These are phyloP conservation scores for Noturus placidus DNA, from an alignment of 2,113 vertebrate species.

Conservation along the genomic window DNA sequence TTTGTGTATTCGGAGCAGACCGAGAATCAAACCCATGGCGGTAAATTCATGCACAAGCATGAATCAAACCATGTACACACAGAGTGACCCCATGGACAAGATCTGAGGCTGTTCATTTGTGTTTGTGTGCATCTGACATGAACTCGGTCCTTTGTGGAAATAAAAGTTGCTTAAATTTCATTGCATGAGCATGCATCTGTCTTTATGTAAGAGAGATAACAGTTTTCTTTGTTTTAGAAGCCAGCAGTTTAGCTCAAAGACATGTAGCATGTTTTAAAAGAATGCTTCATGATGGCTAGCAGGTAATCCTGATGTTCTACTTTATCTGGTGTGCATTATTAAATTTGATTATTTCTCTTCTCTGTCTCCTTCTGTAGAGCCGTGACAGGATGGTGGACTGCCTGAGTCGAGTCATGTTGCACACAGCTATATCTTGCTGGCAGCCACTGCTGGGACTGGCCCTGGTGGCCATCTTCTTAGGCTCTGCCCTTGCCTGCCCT, in stretches of 20 bases:
- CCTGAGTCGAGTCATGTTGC: slow-evolving; percentile 95
- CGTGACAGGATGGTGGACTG: slow-evolving; percentile 84
- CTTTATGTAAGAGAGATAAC: background rate
- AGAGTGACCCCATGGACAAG: slow-evolving; percentile 20
- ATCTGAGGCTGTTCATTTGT: slow-evolving; percentile 32
- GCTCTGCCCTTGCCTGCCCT: slow-evolving; percentile 85
- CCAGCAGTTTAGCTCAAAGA: background rate
- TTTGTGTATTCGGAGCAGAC: background rate
- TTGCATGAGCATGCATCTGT: background rate
- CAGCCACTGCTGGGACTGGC: slow-evolving; percentile 91
- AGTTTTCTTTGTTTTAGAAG: background rate
- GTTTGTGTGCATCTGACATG: background rate
- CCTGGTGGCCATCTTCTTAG: slow-evolving; percentile 84
- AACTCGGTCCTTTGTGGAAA: slow-evolving; percentile 4
- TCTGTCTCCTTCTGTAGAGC: slow-evolving; percentile 70
- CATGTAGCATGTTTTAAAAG: background rate
- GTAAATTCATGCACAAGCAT: slow-evolving; percentile 41
- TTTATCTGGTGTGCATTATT: background rate
- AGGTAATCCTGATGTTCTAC: background rate
- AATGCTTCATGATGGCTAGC: background rate
- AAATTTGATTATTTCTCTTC: background rate
- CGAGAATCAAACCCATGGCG: slow-evolving; percentile 31
- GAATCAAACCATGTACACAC: slow-evolving; percentile 27
- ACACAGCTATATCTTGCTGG: slow-evolving; percentile 89
- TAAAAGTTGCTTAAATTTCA: background rate